phyloP scores from a whole-genome alignment of 30 jellyfish, hydroid and myxozoan genomes.

The Aurelia aurita complex sp. Pacific region DNA sequence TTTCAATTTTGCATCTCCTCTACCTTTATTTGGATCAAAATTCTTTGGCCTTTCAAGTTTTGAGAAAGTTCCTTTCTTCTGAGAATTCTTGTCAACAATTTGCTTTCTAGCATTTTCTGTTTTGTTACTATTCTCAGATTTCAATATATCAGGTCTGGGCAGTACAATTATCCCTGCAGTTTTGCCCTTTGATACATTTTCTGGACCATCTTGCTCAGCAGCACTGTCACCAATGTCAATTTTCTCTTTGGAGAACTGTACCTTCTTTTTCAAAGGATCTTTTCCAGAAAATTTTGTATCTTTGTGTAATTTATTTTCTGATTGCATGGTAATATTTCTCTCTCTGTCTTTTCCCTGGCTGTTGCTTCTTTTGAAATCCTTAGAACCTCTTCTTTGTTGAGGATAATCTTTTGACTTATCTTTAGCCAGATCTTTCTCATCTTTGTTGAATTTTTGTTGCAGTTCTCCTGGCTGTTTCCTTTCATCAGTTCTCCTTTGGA shows the following conservation, averaged over 20 bases:
- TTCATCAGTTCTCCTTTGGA: too few species aligned
- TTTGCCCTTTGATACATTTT: conserved; percentile 1
- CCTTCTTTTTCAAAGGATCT: not conserved
- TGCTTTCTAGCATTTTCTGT: not conserved
- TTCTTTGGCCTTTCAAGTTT: conserved; percentile 28
- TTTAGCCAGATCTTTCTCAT: not conserved
- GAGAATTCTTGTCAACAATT: not conserved
- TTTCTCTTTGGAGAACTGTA: conserved; percentile 8
- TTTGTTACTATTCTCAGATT: not conserved
- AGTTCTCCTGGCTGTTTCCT: not conserved
- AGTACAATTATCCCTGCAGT: conserved; percentile 58
- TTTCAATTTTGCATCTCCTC: conserved; percentile 15
- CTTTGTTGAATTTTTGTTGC: not conserved
- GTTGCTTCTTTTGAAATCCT: too few species aligned
- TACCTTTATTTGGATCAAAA: conserved; percentile 9
- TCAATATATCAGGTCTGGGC: conserved; percentile 42
- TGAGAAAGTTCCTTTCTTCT: not conserved
- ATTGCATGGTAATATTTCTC: not conserved
- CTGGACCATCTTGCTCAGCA: not conserved
- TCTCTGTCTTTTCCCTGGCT: not conserved
- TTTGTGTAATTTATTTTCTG: not conserved
- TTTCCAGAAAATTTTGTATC: not conserved
- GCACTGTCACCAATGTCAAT: not conserved
- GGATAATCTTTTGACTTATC: not conserved
- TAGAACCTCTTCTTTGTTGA: not conserved